Evolutionary conservation across 2,888 invertebrate genomes (phyloP).

Genomic region (Himalopsyche tibetana): DNA sequence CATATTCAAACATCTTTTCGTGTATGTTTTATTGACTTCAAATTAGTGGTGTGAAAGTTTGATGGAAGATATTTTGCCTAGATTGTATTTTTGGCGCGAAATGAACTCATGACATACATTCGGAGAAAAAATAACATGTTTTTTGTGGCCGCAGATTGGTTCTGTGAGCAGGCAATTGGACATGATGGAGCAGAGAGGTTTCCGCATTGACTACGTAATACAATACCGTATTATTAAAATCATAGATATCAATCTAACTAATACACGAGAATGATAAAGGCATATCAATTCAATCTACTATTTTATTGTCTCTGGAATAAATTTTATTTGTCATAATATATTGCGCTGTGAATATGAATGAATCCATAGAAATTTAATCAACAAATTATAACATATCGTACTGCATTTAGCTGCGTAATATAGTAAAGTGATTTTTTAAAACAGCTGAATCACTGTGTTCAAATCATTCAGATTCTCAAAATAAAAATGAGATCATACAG

Average conservation of each 20-base stretch:
- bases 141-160: conserved; percentile 12
- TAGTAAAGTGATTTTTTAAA: no score
- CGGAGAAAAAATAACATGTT: conserved; percentile 24
- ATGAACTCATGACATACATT: conserved; percentile 60
- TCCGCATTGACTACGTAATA: conserved; percentile 34
- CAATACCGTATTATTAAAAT: background rate
- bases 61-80: conserved; percentile 54
- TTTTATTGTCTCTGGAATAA: background rate
- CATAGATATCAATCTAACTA: conserved; percentile 2
- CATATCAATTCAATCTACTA: no score
- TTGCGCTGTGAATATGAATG: background rate
- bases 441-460: no score
- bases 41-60: conserved; percentile 58
- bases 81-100: conserved; percentile 53
- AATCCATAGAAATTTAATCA: no score
- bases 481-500: background rate
- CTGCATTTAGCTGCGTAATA: no score
- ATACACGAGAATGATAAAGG: background rate
- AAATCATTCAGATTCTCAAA: no score
- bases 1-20: background rate
- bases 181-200: background rate
- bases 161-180: background rate
- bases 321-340: background rate
- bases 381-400: no score
- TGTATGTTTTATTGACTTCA: conserved; percentile 3